phyloP scores from a whole-genome alignment of 2,113 vertebrate species.

The Aegypius monachus region DNA sequence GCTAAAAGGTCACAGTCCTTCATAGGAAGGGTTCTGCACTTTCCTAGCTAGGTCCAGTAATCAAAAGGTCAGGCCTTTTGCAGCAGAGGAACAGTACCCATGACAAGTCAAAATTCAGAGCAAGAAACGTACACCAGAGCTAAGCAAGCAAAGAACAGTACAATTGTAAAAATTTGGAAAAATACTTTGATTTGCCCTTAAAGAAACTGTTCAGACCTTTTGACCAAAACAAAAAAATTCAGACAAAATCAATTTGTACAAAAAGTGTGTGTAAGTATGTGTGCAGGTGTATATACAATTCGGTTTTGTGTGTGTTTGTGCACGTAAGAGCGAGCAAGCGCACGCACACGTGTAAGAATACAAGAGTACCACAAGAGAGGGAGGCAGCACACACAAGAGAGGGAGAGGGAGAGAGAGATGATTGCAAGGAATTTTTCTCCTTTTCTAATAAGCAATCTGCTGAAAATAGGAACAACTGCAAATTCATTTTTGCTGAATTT shows the following conservation, averaged over 20 bases:
- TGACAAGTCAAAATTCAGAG: not conserved
- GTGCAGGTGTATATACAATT: not conserved
- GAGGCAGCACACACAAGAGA: not conserved
- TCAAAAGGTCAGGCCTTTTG: not conserved
- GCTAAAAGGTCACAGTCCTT: not conserved
- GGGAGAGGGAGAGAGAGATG: not conserved
- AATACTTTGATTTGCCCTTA: not conserved
- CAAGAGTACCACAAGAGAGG: fast-evolving
- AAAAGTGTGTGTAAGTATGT: not conserved
- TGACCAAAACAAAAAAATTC: not conserved
- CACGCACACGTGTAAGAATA: fast-evolving
- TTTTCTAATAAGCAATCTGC: constrained; percentile 4
- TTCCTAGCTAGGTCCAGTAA: not conserved
- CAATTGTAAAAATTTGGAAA: not conserved
- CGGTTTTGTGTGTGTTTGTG: not conserved
- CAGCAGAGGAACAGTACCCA: not conserved
- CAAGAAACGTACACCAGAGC: not conserved
- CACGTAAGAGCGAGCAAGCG: not conserved
- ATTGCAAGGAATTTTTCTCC: not conserved
- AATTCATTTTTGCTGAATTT: constrained; percentile 27
- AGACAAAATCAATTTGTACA: not conserved
- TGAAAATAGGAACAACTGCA: constrained; percentile 39
- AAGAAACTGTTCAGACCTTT: not conserved
- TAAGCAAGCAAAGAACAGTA: not conserved
- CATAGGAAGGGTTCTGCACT: not conserved